These are phyloP conservation scores for Phaethon lepturus DNA, from an alignment of 2,113 vertebrate species.

Conservation along the genomic window DNA sequence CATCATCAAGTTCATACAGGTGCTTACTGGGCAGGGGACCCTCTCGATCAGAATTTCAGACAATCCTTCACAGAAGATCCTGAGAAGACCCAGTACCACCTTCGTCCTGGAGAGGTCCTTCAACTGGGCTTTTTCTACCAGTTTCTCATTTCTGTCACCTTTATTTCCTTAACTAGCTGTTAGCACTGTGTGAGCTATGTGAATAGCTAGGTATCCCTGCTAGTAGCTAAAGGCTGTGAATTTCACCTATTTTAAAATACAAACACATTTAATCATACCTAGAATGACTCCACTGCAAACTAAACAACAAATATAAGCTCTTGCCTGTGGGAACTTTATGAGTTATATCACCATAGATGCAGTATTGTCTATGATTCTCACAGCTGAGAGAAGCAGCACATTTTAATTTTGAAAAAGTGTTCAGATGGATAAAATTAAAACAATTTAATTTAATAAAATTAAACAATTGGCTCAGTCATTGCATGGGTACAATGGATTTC, in stretches of 20 bases:
- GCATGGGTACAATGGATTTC: background rate
- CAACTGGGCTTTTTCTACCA: background rate
- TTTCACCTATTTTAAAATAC: conserved; percentile 64
- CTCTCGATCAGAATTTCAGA: background rate
- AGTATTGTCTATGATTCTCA: background rate
- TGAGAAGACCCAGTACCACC: background rate
- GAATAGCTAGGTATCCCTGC: background rate
- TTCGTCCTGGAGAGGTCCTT: background rate
- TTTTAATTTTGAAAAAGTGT: background rate
- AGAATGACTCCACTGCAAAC: conserved; percentile 44
- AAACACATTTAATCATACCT: conserved; percentile 35
- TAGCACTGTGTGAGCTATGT: background rate
- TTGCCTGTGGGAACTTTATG: background rate
- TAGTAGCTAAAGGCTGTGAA: conserved; percentile 39
- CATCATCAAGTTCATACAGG: background rate
- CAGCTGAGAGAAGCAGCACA: background rate
- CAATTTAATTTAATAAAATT: background rate
- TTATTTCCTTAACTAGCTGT: background rate
- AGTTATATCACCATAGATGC: background rate
- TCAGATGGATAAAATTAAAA: background rate
- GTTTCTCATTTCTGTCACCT: background rate
- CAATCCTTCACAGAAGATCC: background rate
- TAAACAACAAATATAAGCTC: conserved; percentile 32
- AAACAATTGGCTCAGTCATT: background rate
- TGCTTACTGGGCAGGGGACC: background rate